Base-by-base conservation (phyloP, 2,888 invertebrate genomes). In the Orthonevra nobilis region DNA sequence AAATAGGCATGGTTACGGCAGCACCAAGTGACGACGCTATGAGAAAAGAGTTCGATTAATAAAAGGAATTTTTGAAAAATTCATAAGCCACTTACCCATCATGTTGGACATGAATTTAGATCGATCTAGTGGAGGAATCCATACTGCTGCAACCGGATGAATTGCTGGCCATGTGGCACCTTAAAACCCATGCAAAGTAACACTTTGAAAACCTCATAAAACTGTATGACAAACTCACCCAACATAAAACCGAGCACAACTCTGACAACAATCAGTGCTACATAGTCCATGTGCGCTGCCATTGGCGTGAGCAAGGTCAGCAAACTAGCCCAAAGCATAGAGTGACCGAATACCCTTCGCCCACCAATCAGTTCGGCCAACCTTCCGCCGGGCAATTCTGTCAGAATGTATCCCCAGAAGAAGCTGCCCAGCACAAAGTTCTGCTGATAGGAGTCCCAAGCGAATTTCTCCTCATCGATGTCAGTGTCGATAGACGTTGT, bases 121-220 rank as follows among this genome's bases (percentile, higher is more conserved):
- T 82, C 97, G 92, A 87, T 98, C 97, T 91, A 94, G 92, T 7
- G 97, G 97, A 4, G 97, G 97, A 70, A 97, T 95, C 98, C 98
- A 98, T 81, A 94, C 93, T 4, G 97, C 95, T 32, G 96, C 96
- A 92, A 98, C 93, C 2, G 96, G 95, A 72, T 96, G 95, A 85
- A 97, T 96, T 3, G 97, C 95, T 0, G 98, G 98, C 94, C 97
- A 98, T 5, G 96, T 95, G 9, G 95, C 96, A 50, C 96, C 95
- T 90, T 92, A 83, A 81, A 87, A 88, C n/a, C 0, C 12, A 26
- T 5, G 6, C 9, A n/a, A 15, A 44, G 23, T 32, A 23, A 6
- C 17, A 46, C 40, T 60, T n/a, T 2, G 23, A 26, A 2, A 17
- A 12, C 14, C 28, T 28, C 14, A 66, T 40, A 40, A 30, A 42